Evolutionary conservation across 2,888 invertebrate genomes (phyloP).

Genomic region (Uloborus plumipes): DNA sequence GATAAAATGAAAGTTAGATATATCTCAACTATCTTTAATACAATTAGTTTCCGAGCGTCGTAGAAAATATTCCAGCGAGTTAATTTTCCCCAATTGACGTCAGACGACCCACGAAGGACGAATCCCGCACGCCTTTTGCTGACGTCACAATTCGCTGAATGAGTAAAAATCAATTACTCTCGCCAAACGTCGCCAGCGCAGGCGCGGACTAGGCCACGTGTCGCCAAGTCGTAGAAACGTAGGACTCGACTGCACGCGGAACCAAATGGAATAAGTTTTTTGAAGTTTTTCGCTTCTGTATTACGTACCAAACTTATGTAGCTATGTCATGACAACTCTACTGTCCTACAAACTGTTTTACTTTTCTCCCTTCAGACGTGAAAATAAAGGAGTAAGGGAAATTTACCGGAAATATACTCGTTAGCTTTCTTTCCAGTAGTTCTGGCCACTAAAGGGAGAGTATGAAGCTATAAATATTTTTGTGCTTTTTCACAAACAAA

Average conservation of each 20-base stretch:
- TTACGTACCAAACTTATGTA: neutral
- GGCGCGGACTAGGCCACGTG: conserved; percentile 42
- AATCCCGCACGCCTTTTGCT: conserved; percentile 45
- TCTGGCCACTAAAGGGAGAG: no score
- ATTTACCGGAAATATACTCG: no score
- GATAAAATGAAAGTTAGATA: no score
- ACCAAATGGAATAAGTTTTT: no score
- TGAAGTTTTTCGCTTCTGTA: no score
- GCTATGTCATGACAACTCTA: no score
- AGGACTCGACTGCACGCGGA: neutral
- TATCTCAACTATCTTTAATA: conserved; percentile 7
- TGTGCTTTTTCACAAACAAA: no score
- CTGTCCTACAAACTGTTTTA: no score
- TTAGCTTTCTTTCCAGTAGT: no score
- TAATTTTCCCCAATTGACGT: conserved; percentile 57
- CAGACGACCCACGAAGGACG: conserved; percentile 51
- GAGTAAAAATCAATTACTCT: conserved; percentile 54
- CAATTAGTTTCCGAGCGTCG: conserved; percentile 49
- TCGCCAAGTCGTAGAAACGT: conserved; percentile 55
- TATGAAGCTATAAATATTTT: no score
- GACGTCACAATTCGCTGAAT: conserved; percentile 55
- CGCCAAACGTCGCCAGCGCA: conserved; percentile 62
- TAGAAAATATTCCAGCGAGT: conserved; percentile 45
- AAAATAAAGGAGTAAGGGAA: no score
- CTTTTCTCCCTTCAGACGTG: no score